Evolutionary conservation across 2,888 invertebrate genomes (phyloP).

Genomic region (Harpalus rufipes): DNA sequence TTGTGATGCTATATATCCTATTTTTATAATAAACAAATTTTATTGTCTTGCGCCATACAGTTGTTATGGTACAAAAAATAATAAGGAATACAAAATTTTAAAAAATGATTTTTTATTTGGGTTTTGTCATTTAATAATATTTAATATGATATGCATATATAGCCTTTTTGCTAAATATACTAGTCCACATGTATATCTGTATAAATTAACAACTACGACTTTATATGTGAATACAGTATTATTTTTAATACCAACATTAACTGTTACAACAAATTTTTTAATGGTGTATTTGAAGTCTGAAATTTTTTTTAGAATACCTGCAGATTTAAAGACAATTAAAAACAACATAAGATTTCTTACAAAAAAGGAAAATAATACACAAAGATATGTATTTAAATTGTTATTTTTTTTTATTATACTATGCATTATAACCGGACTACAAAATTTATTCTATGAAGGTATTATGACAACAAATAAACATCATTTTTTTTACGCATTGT

Average conservation of each 20-base stretch:
- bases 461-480: background rate
- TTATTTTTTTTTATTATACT: background rate
- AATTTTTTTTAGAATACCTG: background rate
- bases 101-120: too few relatives aligned
- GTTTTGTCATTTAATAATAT: too few relatives aligned
- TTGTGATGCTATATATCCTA: background rate
- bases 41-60: background rate
- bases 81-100: too few relatives aligned
- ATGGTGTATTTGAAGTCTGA: background rate
- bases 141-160: background rate
- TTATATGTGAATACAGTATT: background rate
- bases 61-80: background rate
- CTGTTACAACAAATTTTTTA: background rate
- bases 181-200: background rate
- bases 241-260: background rate
- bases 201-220: slow-evolving; percentile 11
- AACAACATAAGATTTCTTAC: background rate
- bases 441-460: background rate
- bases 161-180: background rate
- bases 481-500: background rate
- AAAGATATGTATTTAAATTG: background rate
- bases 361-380: background rate
- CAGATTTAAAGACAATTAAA: background rate
- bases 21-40: background rate
- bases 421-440: background rate